phyloP scores from a whole-genome alignment of 2,797 vertebrate species.

The Pelochelys cantorii region DNA sequence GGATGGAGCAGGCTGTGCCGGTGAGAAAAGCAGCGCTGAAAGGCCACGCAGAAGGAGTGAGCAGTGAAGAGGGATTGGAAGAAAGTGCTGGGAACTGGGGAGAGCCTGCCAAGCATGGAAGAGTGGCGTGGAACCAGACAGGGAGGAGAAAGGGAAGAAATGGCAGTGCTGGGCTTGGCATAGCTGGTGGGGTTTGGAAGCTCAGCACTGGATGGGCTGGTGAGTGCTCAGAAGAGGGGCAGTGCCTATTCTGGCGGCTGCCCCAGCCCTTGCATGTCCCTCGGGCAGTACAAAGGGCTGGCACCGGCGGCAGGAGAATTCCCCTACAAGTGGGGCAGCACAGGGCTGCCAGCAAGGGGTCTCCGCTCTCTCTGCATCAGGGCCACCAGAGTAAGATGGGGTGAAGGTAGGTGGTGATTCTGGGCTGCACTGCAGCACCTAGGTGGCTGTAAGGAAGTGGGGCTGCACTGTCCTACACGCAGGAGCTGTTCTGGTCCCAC shows the following conservation, averaged over 20 bases:
- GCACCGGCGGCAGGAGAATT: not conserved
- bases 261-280: not conserved
- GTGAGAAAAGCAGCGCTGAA: not conserved
- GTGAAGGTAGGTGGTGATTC: not conserved
- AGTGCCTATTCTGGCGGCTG: not conserved
- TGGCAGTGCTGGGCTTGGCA: not conserved
- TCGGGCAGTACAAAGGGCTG: not conserved
- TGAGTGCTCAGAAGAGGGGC: not conserved
- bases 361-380: not conserved
- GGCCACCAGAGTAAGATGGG: not conserved
- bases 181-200: not conserved
- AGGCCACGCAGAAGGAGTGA: conserved; percentile 15
- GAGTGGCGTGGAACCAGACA: conserved; percentile 2
- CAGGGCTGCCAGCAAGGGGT: not conserved
- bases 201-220: not conserved
- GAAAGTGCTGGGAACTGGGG: not conserved
- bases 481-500: not conserved
- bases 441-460: too few relatives aligned
- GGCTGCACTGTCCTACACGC: accelerated
- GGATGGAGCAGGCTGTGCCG: not conserved
- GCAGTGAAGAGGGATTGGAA: conserved; percentile 8
- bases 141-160: not conserved
- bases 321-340: not conserved
- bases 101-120: not conserved
- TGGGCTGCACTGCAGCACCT: not conserved